phyloP scores from a whole-genome alignment of 2,113 vertebrate genomes.

The Caretta caretta region DNA sequence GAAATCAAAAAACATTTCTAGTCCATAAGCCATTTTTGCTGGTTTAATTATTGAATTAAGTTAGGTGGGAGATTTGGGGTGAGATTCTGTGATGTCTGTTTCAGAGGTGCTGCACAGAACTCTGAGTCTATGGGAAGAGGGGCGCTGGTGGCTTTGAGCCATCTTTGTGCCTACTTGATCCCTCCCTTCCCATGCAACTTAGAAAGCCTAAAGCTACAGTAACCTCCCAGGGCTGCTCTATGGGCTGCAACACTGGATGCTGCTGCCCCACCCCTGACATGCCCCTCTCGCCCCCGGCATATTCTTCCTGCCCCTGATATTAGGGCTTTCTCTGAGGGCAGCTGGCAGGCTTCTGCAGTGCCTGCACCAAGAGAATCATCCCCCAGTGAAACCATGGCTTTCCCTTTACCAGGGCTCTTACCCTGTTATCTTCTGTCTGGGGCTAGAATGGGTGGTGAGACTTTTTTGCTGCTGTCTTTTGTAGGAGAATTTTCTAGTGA shows the following conservation, averaged over 20 bases:
- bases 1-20: rapidly evolving
- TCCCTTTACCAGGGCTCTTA: not conserved
- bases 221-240: not conserved
- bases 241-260: not conserved
- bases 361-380: not conserved
- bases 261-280: not conserved
- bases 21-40: not conserved
- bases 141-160: not conserved
- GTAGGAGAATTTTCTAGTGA: constrained; percentile 38
- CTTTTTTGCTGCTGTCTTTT: constrained; percentile 33
- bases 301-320: not conserved
- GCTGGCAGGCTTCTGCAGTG: not conserved
- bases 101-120: not conserved
- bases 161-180: not conserved
- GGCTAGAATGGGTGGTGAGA: not conserved
- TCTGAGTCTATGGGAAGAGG: not conserved
- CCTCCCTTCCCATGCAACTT: not conserved
- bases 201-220: not conserved
- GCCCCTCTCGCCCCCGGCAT: not conserved
- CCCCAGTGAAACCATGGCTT: not conserved
- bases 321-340: not conserved
- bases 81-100: not conserved
- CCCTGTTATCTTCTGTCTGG: not conserved
- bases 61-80: not conserved
- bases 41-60: not conserved